Percentiles rank a stretch among this genome's conserved stretches.
These are phyloP conservation scores for Dasypolia templi DNA, from an alignment of 2,888 invertebrate species.

Conservation along the genomic window DNA sequence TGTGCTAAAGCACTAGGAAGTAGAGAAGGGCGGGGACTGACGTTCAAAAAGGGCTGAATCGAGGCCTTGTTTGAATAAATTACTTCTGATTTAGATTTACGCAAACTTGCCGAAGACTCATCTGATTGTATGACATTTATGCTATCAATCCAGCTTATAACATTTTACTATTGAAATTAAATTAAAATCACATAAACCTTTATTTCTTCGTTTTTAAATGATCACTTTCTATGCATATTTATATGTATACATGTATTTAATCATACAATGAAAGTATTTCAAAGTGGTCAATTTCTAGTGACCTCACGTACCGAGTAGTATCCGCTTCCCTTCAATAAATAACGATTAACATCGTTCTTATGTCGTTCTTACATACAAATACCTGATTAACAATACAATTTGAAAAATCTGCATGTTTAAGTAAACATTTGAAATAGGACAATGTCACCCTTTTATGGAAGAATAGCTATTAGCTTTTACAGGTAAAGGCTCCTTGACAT, in stretches of 20 bases:
- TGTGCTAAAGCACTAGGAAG: too few species aligned
- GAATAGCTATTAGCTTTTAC: not conserved
- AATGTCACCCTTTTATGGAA: not conserved
- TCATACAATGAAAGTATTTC: slow-evolving; percentile 17
- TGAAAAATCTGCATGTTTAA: not conserved
- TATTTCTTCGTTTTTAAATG: not conserved
- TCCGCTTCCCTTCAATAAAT: not conserved
- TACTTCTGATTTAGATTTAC: too few species aligned
- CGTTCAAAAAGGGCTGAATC: too few species aligned
- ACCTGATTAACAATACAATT: slow-evolving; percentile 25
- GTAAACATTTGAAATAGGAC: not conserved
- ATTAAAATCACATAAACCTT: not conserved
- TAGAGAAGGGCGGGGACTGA: too few species aligned
- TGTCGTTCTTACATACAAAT: slow-evolving; percentile 39
- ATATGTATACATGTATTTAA: too few species aligned
- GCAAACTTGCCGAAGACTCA: not conserved
- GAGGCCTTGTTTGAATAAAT: too few species aligned
- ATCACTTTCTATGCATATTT: not conserved
- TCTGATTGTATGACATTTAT: not conserved
- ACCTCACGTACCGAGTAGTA: slow-evolving; percentile 17
- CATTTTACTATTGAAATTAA: too few species aligned
- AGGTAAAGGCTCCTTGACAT: too few species aligned
- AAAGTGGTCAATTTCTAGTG: slow-evolving; percentile 18
- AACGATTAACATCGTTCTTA: not conserved
- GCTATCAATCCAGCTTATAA: too few species aligned